Evolutionary conservation across 2,888 invertebrate species (phyloP), one percentile per base, ranked within the genome.

Genomic region (Chrysotoxum bicinctum): DNA sequence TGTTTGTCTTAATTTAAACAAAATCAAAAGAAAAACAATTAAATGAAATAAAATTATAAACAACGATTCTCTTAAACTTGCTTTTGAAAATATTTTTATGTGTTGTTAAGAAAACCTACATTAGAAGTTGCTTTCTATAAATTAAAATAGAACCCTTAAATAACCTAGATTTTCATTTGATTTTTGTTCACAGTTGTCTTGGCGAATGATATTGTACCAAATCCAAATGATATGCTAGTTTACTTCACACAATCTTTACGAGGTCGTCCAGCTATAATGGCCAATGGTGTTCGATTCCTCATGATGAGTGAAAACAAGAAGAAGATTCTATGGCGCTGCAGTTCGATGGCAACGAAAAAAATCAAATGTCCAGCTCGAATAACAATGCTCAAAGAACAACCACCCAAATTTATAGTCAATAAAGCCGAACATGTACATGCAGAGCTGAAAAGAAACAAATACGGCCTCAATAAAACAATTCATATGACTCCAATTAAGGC

Each of bases 301-400:
- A 89, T 92, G n/a, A 92, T 92, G 92, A 92, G 91, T 81, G 92
- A 92, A 87, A 92, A 92, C 86, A 90, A 90, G 75, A 91, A 91
- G 88, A 92, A 91, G 88, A 91, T 92, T 5, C 87, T 92, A 26
- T 92, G 92, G 92, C 90, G 92, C 21, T 92, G 92, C 87, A 92
- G 92, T 60, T 91, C 90, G 12, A 92, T 92, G 92, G 92, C 92
- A 32, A 92, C 92, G 21, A 92, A 92, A 86, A 92, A 91, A 79
- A 88, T 92, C 6, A 92, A 92, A 87, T 92, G 92, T 54, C 92
- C 92, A 0, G 92, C 92, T 0, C 89, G 92, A 26, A 92, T 92
- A 14, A 92, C 90, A 16, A 92, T 92, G 92, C 86, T 91, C 0
- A 92, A 92, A 87, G 92, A 90, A 84, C 89, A 89, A 19, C 92